Conservation (phyloP, 2,797 vertebrate genomes). For the Rhincodon typus region DNA sequence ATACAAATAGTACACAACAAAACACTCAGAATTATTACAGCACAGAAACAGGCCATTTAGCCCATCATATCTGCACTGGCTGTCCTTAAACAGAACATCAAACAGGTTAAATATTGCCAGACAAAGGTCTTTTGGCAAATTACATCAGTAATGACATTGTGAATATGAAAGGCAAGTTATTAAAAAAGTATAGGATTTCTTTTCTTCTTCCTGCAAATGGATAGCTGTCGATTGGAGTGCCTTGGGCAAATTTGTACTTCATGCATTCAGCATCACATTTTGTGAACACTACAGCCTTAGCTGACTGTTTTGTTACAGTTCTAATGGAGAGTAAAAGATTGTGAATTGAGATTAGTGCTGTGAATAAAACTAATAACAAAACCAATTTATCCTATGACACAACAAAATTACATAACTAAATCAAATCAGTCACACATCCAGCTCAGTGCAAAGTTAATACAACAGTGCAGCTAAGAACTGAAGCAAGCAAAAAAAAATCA, state of each 20-base stretch:
- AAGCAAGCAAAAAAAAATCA: not conserved
- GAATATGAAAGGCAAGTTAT: not conserved
- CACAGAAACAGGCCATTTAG: no score
- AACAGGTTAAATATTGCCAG: not conserved
- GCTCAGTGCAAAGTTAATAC: not conserved
- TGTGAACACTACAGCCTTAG: not conserved
- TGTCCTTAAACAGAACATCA: not conserved
- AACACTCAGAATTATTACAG: no score
- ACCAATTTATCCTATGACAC: not conserved
- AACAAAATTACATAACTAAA: not conserved
- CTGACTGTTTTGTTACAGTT: not conserved
- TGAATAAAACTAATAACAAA: not conserved
- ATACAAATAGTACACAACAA: not conserved
- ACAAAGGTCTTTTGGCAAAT: not conserved
- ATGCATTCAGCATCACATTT: not conserved
- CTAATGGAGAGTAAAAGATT: not conserved
- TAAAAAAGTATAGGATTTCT: not conserved
- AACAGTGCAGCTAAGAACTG: not conserved
- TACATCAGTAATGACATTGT: not conserved
- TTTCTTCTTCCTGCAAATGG: no score
- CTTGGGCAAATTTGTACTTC: not conserved
- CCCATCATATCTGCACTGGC: no score
- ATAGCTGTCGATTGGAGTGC: not conserved
- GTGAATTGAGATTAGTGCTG: not conserved
- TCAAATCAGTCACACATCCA: not conserved